phyloP scores from a whole-genome alignment of 2,888 invertebrate species.

The Cantharis rustica region DNA sequence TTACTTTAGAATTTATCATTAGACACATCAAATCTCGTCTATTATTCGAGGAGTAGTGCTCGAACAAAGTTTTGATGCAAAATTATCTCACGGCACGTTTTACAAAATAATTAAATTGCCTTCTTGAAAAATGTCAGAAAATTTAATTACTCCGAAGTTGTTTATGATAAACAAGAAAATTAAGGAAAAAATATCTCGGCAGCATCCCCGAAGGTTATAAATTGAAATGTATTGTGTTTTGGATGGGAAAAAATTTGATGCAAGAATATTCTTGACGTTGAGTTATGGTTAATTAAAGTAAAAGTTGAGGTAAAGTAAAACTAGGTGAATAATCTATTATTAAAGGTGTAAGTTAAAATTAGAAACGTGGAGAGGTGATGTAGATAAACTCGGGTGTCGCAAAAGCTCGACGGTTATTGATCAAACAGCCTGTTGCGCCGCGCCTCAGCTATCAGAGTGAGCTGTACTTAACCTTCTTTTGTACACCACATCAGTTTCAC shows the following conservation, averaged over 20 bases:
- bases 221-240: not conserved
- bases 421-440: conserved; percentile 55
- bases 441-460: conserved; percentile 28
- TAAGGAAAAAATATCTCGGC: not conserved
- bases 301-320: not conserved
- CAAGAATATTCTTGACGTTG: not conserved
- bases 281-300: not conserved
- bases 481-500: conserved; percentile 13
- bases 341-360: conserved; percentile 11
- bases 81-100: not conserved
- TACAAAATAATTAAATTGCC: not conserved
- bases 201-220: not conserved
- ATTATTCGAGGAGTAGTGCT: not conserved
- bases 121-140: not conserved
- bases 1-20: not conserved
- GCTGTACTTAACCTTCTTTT: conserved; percentile 29
- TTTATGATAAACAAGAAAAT: not conserved
- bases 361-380: conserved; percentile 8
- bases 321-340: not conserved
- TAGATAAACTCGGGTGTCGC: conserved; percentile 55
- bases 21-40: not conserved
- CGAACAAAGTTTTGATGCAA: not conserved
- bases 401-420: conserved; percentile 59
- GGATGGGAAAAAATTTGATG: not conserved
- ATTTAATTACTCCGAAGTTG: not conserved